These are phyloP conservation scores for Charanyca ferruginea DNA, from an alignment of 2,888 invertebrate genomes.

Conservation along the genomic window DNA sequence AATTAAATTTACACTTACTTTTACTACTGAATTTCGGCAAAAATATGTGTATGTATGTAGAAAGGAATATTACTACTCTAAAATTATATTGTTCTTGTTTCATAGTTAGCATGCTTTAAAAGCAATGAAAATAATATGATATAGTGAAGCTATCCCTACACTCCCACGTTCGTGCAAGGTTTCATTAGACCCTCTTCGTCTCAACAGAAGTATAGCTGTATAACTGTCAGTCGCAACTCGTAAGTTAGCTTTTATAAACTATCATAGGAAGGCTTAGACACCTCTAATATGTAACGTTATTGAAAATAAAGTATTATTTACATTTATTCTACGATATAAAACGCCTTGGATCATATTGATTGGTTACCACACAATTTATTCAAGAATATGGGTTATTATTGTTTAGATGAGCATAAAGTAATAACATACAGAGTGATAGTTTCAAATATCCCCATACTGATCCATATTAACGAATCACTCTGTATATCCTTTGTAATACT, in stretches of 20 bases:
- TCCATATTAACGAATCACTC: neutral
- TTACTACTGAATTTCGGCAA: slow-evolving; percentile 34
- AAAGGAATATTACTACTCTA: slow-evolving; percentile 33
- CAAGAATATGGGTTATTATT: slow-evolving; percentile 58
- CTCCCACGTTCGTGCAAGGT: slow-evolving; percentile 80
- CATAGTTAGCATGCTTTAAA: slow-evolving; percentile 73
- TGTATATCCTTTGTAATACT: slow-evolving; percentile 34
- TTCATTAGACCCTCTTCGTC: slow-evolving; percentile 65
- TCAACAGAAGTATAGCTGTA: slow-evolving; percentile 62
- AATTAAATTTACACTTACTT: slow-evolving; percentile 21
- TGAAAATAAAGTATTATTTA: slow-evolving; percentile 80
- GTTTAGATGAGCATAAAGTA: slow-evolving; percentile 33
- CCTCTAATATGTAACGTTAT: slow-evolving; percentile 65
- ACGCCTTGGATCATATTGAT: slow-evolving; percentile 60
- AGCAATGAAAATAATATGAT: slow-evolving; percentile 70
- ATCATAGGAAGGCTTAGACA: slow-evolving; percentile 68
- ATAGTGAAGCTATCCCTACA: slow-evolving; percentile 79
- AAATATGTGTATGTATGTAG: slow-evolving; percentile 36
- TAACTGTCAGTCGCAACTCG: slow-evolving; percentile 69
- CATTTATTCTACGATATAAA: slow-evolving; percentile 71
- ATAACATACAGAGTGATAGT: neutral
- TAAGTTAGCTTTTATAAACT: slow-evolving; percentile 78
- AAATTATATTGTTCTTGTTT: slow-evolving; percentile 57
- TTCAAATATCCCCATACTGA: neutral
- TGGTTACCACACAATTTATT: slow-evolving; percentile 61